phyloP scores from a whole-genome alignment of 2,797 vertebrate species.

The Intellagama lesueurii region DNA sequence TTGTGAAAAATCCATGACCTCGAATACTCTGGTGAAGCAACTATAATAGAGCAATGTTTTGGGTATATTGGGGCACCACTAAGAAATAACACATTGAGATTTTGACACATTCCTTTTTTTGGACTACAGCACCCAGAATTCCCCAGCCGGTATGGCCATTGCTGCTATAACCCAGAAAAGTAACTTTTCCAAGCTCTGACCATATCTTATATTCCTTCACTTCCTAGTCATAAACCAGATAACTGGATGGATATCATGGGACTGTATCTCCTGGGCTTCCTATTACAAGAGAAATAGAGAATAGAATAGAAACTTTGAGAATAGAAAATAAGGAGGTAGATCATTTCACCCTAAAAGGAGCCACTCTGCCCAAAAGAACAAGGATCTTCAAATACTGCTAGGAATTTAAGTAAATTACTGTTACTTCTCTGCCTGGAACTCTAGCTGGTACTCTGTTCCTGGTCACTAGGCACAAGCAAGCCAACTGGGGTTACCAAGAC shows the following conservation, averaged over 20 bases:
- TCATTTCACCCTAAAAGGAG: neutral
- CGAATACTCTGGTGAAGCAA: neutral
- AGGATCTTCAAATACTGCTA: neutral
- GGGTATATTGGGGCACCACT: neutral
- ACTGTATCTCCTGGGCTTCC: neutral
- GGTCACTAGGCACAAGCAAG: too few species aligned
- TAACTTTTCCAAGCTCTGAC: too few species aligned
- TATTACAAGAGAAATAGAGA: neutral
- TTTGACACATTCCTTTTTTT: too few species aligned
- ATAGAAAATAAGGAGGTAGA: neutral
- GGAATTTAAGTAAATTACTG: too few species aligned
- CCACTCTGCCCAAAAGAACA: neutral
- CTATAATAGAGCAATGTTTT: neutral
- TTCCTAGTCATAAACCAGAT: neutral
- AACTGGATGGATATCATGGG: neutral
- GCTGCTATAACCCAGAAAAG: too few species aligned
- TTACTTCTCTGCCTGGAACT: too few species aligned
- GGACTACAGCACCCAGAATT: too few species aligned
- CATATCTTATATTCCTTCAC: neutral
- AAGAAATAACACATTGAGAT: neutral
- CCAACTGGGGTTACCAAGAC: too few species aligned
- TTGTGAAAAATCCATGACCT: neutral
- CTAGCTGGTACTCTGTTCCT: too few species aligned
- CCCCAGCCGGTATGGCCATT: too few species aligned
- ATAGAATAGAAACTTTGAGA: neutral